Conservation (phyloP, 2,888 invertebrate species). For the Meiosimyza platycephala region DNA sequence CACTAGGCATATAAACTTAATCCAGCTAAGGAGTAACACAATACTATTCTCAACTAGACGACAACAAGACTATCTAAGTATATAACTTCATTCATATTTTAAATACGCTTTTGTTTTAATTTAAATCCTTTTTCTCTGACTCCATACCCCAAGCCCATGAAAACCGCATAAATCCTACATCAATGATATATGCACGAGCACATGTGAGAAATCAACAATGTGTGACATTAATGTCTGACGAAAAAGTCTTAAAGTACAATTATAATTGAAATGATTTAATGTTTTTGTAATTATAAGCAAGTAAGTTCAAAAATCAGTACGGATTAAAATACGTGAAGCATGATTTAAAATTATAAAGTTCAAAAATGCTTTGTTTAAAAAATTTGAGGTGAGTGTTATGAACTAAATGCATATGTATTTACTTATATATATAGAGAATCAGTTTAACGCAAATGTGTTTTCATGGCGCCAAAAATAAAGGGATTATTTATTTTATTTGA, state of each 20-base stretch:
- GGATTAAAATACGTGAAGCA: slow-evolving; percentile 1
- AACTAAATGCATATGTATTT: background rate
- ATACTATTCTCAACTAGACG: background rate
- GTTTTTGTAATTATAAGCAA: too few species aligned
- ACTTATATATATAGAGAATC: too few species aligned
- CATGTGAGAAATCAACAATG: slow-evolving; percentile 8
- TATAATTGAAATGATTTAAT: too few species aligned
- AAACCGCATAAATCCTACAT: slow-evolving; percentile 32
- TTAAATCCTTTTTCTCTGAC: slow-evolving; percentile 13
- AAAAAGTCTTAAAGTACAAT: too few species aligned
- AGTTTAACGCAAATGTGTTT: background rate
- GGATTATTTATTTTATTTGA: slow-evolving; percentile 52
- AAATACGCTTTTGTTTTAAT: slow-evolving; percentile 31
- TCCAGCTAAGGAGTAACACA: too few species aligned
- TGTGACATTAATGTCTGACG: background rate
- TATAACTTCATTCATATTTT: background rate
- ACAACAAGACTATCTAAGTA: background rate
- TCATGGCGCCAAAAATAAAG: background rate
- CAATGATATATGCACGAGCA: background rate
- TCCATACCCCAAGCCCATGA: background rate
- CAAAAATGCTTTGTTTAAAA: background rate
- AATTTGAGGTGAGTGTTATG: background rate
- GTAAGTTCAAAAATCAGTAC: slow-evolving; percentile 11
- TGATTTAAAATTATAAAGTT: slow-evolving; percentile 11
- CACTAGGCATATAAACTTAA: too few species aligned